Evolutionary conservation across 2,113 vertebrate species (phyloP).

Genomic region (Cettia cetti): DNA sequence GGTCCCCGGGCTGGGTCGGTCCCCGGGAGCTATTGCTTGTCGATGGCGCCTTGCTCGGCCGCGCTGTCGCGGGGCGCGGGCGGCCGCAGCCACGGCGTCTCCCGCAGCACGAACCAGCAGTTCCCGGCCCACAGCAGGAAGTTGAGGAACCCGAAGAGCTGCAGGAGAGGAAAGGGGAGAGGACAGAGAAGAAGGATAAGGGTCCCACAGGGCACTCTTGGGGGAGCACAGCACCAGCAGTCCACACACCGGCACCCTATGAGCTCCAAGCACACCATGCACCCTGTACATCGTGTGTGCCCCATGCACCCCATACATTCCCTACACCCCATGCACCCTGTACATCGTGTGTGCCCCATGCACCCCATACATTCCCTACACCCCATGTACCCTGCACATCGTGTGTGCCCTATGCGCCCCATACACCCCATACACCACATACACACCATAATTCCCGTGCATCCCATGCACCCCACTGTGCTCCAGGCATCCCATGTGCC

Average conservation of each 20-base stretch:
- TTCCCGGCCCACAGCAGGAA: constrained; percentile 92
- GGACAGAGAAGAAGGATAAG: background rate
- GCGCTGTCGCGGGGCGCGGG: constrained; percentile 56
- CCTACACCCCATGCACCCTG: background rate
- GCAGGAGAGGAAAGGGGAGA: background rate
- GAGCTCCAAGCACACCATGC: rapidly evolving
- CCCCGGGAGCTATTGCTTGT: constrained; percentile 63
- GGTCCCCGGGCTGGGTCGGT: background rate
- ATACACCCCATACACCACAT: rapidly evolving
- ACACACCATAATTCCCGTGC: no score
- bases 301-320: background rate
- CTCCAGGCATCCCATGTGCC: no score
- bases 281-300: no score
- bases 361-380: background rate
- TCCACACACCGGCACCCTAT: no score
- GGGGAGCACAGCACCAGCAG: background rate
- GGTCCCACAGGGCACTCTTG: background rate
- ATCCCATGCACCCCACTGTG: rapidly evolving
- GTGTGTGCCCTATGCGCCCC: rapidly evolving
- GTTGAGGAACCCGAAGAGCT: constrained; percentile 95
- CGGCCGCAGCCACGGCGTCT: constrained; percentile 85
- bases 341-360: rapidly evolving
- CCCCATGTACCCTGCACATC: background rate
- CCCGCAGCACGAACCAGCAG: constrained; percentile 97
- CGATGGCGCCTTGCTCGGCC: constrained; percentile 74